Conservation (phyloP, 2,113 vertebrate species). For the Monopterus albus region DNA sequence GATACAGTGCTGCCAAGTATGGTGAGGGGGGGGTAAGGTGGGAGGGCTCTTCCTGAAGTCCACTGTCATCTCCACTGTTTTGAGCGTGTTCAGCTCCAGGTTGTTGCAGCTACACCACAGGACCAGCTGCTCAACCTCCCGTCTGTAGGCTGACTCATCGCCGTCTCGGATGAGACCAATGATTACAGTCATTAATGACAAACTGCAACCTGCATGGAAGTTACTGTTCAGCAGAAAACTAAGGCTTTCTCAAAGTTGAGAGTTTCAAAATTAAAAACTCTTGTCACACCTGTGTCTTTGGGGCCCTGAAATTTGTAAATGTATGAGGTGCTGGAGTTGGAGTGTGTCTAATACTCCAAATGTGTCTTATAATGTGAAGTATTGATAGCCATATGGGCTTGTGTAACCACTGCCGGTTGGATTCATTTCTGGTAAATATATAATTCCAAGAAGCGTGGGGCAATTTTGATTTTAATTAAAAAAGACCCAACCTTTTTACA, state of each 20-base stretch:
- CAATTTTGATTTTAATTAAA: constrained; percentile 84
- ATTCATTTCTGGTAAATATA: constrained; percentile 79
- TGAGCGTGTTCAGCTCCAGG: too few relatives aligned
- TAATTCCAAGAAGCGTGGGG: constrained; percentile 78
- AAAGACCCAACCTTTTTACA: constrained; percentile 76
- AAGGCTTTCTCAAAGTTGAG: constrained; percentile 49
- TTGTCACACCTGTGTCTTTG: constrained; percentile 68
- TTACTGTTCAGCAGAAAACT: constrained; percentile 35
- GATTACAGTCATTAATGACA: too few relatives aligned
- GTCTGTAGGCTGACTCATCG: too few relatives aligned
- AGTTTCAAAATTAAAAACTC: constrained; percentile 58
- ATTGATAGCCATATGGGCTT: constrained; percentile 74
- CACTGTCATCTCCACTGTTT: too few relatives aligned
- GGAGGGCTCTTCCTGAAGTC: too few relatives aligned
- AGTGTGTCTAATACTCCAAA: constrained; percentile 65
- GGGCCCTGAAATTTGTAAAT: constrained; percentile 47
- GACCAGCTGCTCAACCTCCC: too few relatives aligned
- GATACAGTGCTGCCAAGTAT: too few relatives aligned
- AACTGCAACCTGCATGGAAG: background rate
- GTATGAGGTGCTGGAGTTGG: constrained; percentile 34
- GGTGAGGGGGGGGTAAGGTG: too few relatives aligned
- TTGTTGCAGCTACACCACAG: too few relatives aligned
- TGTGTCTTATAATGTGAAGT: constrained; percentile 72
- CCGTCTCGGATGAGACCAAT: too few relatives aligned
- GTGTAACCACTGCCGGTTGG: constrained; percentile 73